Evolutionary conservation across 2,113 vertebrate species (phyloP), one percentile per base, ranked within the genome.

Genomic region (Pantherophis guttatus): DNA sequence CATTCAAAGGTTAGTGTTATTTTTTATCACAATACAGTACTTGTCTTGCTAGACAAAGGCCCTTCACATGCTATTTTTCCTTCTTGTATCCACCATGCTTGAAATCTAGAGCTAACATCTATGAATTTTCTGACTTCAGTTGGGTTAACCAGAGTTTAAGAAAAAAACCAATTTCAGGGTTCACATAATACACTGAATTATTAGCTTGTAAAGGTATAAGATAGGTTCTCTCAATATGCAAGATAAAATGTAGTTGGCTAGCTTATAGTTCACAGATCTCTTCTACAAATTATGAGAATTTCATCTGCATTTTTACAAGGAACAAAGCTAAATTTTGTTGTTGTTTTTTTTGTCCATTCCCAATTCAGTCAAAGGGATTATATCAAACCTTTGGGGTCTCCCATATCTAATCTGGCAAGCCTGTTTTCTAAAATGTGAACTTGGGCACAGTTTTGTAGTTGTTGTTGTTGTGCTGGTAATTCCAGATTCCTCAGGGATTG

Each of bases 391-490:
- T 39, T 12, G 23, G 8, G 24, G 90, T 33, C 29, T 44, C 50
- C 39, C 50, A n/a, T 81, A 54, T 81, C 17, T 54, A n/a, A 75
- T 10, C 59, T 23, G 24, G 54, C 39, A 58, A 48, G 13, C 15
- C 65, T 59, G n/a, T 90, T 91, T 26, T 13, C 90, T 93, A 52
- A 75, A 90, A 44, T 62, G 24, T 89, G 17, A 48, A 26, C 7
- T 92, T 91, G 57, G 93, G 88, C 70, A 8, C 1, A 48, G 75
- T 94, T 90, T 65, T 9, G 13, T 70, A 33, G 65, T 10, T 59
- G 62, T 24, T 58, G 17, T 58, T 53, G 87, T 94, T 93, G 95
- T 95, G 89, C 94, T 94, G 88, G 90, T 52, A 50, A 21, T 91
- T 94, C 54, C 92, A 87, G 2, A 91, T 44, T 62, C 93, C 92